Evolutionary conservation across 2,888 invertebrate species (phyloP).

Genomic region (Andricus curvator): DNA sequence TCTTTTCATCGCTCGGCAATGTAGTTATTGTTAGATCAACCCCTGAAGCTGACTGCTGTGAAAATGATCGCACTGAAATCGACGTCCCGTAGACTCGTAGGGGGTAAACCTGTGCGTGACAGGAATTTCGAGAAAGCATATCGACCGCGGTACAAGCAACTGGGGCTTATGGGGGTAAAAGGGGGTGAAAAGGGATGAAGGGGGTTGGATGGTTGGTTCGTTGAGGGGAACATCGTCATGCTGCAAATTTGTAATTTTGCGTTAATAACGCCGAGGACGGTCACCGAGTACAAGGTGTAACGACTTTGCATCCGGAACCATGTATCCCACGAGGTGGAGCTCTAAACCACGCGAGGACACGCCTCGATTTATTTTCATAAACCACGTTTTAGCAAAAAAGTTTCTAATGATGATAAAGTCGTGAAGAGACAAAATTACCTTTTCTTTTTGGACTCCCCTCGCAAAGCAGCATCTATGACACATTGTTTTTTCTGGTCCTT

Average conservation of each 20-base stretch:
- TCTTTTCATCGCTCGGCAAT: background rate
- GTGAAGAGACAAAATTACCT: background rate
- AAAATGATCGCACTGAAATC: constrained; percentile 40
- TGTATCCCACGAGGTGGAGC: constrained; percentile 35
- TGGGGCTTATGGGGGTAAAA: background rate
- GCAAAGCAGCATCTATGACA: constrained; percentile 20
- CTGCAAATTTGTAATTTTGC: constrained; percentile 36
- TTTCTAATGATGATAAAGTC: constrained; percentile 33
- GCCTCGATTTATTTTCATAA: constrained; percentile 40
- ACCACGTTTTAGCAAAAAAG: constrained; percentile 16
- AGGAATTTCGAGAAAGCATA: constrained; percentile 37
- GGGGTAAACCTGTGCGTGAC: constrained; percentile 37
- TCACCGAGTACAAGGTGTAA: constrained; percentile 21
- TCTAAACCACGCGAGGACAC: background rate
- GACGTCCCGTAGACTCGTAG: constrained; percentile 25
- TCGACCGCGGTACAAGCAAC: constrained; percentile 34
- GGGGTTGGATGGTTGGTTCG: background rate
- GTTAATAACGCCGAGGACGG: constrained; percentile 35
- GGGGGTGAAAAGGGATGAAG: too few species aligned
- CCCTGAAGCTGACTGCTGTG: constrained; percentile 34
- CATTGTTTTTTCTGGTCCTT: constrained; percentile 1
- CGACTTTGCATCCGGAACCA: constrained; percentile 10
- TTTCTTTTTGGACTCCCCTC: background rate
- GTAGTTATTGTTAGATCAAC: constrained; percentile 25
- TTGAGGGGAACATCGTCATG: background rate